Conservation (phyloP, 2,113 vertebrate genomes). For the Catagonus wagneri region DNA sequence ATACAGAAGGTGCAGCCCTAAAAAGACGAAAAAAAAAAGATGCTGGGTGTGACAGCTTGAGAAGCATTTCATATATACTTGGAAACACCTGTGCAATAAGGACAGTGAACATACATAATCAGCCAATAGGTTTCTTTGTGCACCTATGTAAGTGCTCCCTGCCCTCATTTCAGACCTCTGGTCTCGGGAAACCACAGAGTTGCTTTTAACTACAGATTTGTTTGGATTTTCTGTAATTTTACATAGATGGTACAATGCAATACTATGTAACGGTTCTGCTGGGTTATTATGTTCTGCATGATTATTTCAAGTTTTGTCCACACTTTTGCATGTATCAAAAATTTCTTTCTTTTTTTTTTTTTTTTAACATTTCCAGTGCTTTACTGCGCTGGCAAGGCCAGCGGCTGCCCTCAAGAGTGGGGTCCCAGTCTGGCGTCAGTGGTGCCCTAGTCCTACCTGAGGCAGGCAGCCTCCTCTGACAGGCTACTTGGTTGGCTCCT, state of each 20-base stretch:
- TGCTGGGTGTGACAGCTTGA: neutral
- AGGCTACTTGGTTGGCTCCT: too few relatives aligned
- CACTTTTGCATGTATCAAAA: neutral
- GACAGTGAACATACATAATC: neutral
- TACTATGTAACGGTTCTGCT: neutral
- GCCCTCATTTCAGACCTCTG: neutral
- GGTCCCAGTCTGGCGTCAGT: too few relatives aligned
- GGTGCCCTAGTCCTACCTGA: too few relatives aligned
- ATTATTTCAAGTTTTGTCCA: neutral
- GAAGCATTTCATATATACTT: neutral
- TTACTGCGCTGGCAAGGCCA: too few relatives aligned
- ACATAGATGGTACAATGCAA: neutral
- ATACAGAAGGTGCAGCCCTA: too few relatives aligned
- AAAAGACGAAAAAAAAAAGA: too few relatives aligned
- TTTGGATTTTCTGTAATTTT: neutral
- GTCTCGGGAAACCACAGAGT: neutral
- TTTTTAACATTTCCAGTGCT: too few relatives aligned
- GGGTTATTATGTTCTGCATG: neutral
- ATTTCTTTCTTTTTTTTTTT: too few relatives aligned
- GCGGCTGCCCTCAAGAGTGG: too few relatives aligned
- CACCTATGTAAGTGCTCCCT: neutral
- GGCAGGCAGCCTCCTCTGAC: too few relatives aligned
- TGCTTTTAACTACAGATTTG: neutral
- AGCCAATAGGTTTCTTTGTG: too few relatives aligned
- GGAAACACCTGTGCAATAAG: neutral